Evolutionary conservation across 2,113 vertebrate genomes (phyloP).

Genomic region (Hassar affinis): DNA sequence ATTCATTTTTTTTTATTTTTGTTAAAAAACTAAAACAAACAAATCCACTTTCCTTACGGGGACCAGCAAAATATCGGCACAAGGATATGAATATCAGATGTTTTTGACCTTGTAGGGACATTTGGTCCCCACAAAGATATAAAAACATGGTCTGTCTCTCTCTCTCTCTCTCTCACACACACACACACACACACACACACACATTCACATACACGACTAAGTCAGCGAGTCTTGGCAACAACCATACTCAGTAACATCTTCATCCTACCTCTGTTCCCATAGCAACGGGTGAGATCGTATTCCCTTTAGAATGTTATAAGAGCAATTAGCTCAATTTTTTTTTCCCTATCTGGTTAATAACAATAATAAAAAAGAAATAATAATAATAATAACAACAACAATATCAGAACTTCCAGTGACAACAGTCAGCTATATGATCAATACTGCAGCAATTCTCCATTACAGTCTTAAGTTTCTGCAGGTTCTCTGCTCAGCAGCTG

Average conservation of each 20-base stretch:
- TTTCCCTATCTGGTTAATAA: conserved; percentile 7
- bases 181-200: conserved; percentile 47
- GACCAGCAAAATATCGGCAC: no score
- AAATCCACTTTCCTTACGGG: no score
- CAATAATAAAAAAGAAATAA: not conserved
- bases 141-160: no score
- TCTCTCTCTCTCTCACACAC: not conserved
- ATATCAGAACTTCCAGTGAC: conserved; percentile 63
- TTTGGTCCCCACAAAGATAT: no score
- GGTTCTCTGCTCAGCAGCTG: not conserved
- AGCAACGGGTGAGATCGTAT: conserved; percentile 74
- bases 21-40: no score
- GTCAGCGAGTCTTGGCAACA: conserved; percentile 61
- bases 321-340: conserved; percentile 41
- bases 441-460: conserved; percentile 65
- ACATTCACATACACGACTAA: conserved; percentile 49
- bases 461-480: not conserved
- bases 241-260: conserved; percentile 73
- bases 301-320: conserved; percentile 73
- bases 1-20: no score
- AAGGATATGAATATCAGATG: no score
- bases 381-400: not conserved
- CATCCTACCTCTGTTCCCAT: conserved; percentile 76
- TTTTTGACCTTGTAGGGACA: no score
- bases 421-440: conserved; percentile 69